Evolutionary conservation across 2,113 vertebrate species (phyloP).

Genomic region (Lepisosteus osseus): DNA sequence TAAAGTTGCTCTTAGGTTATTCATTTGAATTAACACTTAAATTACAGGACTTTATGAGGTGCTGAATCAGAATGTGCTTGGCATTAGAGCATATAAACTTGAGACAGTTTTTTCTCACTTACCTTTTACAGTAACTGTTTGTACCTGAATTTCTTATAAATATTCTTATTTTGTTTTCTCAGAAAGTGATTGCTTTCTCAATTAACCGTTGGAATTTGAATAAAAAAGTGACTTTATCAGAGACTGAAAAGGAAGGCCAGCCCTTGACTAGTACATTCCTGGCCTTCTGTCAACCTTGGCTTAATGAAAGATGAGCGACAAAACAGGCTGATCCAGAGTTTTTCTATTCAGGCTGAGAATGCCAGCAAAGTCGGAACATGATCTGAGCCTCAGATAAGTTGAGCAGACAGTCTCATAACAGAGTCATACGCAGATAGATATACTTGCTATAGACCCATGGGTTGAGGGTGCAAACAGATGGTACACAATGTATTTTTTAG

Average conservation of each 20-base stretch:
- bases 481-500: neutral
- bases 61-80: too few species aligned
- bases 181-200: neutral
- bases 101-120: too few species aligned
- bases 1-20: too few species aligned
- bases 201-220: neutral
- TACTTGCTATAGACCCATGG: slow-evolving; percentile 5
- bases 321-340: neutral
- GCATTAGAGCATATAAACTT: too few species aligned
- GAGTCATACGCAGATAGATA: slow-evolving; percentile 19
- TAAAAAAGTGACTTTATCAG: neutral
- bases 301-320: slow-evolving; percentile 9
- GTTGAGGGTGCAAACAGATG: slow-evolving; percentile 15
- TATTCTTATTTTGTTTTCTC: neutral
- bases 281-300: slow-evolving; percentile 28
- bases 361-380: slow-evolving; percentile 27
- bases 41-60: too few species aligned
- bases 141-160: too few species aligned
- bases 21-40: too few species aligned
- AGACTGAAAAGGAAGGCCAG: neutral
- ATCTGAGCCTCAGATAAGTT: slow-evolving; percentile 21
- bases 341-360: slow-evolving; percentile 17
- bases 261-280: neutral
- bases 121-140: too few species aligned
- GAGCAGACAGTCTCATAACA: slow-evolving; percentile 17